Evolutionary conservation across 1,140 invertebrate genomes (phyloP).

Genomic region (Procambarus clarkii): DNA sequence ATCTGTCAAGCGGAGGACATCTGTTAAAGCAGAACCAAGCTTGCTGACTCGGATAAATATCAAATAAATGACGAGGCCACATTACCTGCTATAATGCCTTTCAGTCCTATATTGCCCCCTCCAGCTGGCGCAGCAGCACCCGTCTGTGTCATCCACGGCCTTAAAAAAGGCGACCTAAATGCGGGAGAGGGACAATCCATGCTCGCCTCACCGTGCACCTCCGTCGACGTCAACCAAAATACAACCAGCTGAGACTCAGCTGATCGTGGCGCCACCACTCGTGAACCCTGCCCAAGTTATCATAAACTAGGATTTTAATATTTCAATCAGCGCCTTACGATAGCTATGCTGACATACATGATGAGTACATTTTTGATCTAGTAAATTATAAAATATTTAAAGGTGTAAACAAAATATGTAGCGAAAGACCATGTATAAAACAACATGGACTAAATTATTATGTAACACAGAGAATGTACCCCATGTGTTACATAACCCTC

Average conservation of each 20-base stretch:
- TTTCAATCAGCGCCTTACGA: too few species aligned
- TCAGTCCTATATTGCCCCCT: conserved; percentile 36
- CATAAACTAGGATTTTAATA: too few species aligned
- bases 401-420: too few species aligned
- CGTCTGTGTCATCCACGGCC: conserved; percentile 42
- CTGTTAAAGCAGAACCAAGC: neutral
- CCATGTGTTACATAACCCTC: too few species aligned
- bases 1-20: too few species aligned
- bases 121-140: conserved; percentile 34
- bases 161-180: conserved; percentile 45
- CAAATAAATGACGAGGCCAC: neutral
- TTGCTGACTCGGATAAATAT: neutral
- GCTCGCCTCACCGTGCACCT: neutral
- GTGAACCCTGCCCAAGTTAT: too few species aligned
- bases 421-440: too few species aligned
- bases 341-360: too few species aligned
- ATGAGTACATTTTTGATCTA: too few species aligned
- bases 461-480: too few species aligned
- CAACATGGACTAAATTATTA: too few species aligned
- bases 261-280: neutral
- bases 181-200: conserved; percentile 57
- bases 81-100: conserved; percentile 52
- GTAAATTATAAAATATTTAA: too few species aligned
- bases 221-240: conserved; percentile 12
- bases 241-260: neutral